A percentile compares a stretch with the other conserved stretches of the same genome.
Conservation (phyloP, 2,888 invertebrate species). For the Lobophora halterata region DNA sequence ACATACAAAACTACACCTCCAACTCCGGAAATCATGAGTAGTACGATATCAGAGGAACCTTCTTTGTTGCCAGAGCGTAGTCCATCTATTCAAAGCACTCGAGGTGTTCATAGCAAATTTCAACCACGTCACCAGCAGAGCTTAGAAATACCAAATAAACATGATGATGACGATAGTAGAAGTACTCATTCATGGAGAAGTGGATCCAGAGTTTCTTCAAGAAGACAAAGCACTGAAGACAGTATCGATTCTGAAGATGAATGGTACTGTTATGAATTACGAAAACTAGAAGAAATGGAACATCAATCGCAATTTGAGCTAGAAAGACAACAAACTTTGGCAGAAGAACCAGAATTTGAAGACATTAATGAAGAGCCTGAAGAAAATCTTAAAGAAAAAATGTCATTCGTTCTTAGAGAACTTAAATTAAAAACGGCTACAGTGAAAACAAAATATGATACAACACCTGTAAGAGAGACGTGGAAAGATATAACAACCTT, state of each 20-base stretch:
- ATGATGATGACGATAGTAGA: conserved; percentile 91
- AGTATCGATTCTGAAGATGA: conserved; percentile 96
- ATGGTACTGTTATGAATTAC: conserved; percentile 94
- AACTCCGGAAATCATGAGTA: conserved; percentile 65
- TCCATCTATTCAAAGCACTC: conserved; percentile 83
- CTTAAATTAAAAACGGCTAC: conserved; percentile 84
- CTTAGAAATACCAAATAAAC: conserved; percentile 88
- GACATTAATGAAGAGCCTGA: conserved; percentile 79
- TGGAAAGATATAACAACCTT: conserved; percentile 76
- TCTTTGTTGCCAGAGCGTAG: conserved; percentile 81
- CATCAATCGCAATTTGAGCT: conserved; percentile 85
- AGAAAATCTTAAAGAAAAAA: conserved; percentile 87
- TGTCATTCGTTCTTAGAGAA: conserved; percentile 90
- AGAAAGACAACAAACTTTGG: conserved; percentile 82
- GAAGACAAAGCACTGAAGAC: conserved; percentile 95
- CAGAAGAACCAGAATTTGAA: conserved; percentile 81
- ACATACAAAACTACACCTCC: conserved; percentile 46
- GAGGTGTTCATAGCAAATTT: conserved; percentile 81
- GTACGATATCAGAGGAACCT: conserved; percentile 72
- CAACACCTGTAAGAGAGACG: conserved; percentile 57
- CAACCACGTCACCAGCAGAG: conserved; percentile 87
- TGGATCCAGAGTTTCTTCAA: conserved; percentile 90
- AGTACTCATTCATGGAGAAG: conserved; percentile 94
- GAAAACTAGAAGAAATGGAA: conserved; percentile 93
- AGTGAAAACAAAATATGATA: conserved; percentile 66